These are phyloP conservation scores for Episyrphus balteatus DNA, from an alignment of 1,140 invertebrate genomes.

Conservation along the genomic window DNA sequence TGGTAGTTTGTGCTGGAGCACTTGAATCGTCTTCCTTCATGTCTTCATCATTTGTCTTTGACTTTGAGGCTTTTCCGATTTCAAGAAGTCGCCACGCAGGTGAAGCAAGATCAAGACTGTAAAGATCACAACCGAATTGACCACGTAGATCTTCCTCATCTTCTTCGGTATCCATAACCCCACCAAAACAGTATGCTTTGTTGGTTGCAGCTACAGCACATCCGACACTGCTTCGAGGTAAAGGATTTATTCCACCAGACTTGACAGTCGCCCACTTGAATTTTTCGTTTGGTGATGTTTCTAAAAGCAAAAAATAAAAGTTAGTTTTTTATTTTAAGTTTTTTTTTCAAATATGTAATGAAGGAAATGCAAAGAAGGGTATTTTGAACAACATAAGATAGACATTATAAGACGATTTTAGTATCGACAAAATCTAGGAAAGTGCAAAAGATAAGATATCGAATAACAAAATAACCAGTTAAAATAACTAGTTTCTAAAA, in stretches of 20 bases:
- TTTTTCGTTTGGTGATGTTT: slow-evolving; percentile 46
- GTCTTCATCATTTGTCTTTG: slow-evolving; percentile 32
- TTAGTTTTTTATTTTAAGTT: background rate
- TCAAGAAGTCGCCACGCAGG: slow-evolving; percentile 56
- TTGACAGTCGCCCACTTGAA: slow-evolving; percentile 68
- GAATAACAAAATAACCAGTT: too few species aligned
- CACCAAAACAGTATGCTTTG: slow-evolving; percentile 50
- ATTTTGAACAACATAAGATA: too few species aligned
- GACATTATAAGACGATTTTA: too few species aligned
- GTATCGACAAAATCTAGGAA: too few species aligned
- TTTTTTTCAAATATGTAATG: too few species aligned
- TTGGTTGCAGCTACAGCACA: slow-evolving; percentile 35
- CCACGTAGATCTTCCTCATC: slow-evolving; percentile 69
- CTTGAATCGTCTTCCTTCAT: slow-evolving; percentile 23
- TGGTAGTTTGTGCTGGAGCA: slow-evolving; percentile 29
- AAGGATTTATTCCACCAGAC: slow-evolving; percentile 51
- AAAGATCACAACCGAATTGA: slow-evolving; percentile 74
- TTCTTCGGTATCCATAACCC: slow-evolving; percentile 72
- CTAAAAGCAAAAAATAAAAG: slow-evolving; percentile 28
- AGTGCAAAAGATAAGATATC: too few species aligned
- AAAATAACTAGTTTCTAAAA: too few species aligned
- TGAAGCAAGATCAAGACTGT: slow-evolving; percentile 63
- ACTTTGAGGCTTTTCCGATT: slow-evolving; percentile 40
- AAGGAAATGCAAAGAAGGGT: too few species aligned
- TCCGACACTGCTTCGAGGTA: slow-evolving; percentile 55